A percentile compares a stretch with the other conserved stretches of the same genome.
phyloP scores from a whole-genome alignment of 2,797 vertebrate genomes.

The Phoebastria nigripes region DNA sequence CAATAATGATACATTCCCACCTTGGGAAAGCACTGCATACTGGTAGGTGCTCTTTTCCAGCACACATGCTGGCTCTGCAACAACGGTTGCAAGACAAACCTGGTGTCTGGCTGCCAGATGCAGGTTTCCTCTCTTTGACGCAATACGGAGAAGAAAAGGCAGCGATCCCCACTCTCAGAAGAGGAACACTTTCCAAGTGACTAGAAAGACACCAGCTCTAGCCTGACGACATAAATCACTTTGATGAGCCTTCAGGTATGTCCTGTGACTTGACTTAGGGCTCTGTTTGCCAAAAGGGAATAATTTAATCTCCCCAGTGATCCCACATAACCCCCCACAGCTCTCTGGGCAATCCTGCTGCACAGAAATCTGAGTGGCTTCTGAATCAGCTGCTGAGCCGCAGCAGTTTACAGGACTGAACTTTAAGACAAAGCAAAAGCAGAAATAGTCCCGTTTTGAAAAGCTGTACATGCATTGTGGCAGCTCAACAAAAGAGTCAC shows the following conservation, averaged over 20 bases:
- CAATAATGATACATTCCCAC: not conserved
- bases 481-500: not conserved
- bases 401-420: not conserved
- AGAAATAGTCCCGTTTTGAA: not conserved
- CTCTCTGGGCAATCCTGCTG: not conserved
- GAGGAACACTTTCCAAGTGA: not conserved
- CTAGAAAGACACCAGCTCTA: not conserved
- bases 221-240: not conserved
- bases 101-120: not conserved
- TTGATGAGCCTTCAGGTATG: not conserved
- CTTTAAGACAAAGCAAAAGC: not conserved
- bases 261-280: not conserved
- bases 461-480: not conserved
- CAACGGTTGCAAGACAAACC: accelerated
- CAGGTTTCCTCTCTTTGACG: not conserved
- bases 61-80: not conserved
- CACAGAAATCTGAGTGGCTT: not conserved
- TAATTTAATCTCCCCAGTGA: not conserved
- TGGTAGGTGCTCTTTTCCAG: not conserved
- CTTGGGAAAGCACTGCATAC: not conserved
- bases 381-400: not conserved
- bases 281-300: not conserved
- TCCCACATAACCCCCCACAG: not conserved
- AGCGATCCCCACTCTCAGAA: not conserved
- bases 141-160: not conserved